phyloP scores from a whole-genome alignment of 2,888 invertebrate species.

The Cylloceria caligata region DNA sequence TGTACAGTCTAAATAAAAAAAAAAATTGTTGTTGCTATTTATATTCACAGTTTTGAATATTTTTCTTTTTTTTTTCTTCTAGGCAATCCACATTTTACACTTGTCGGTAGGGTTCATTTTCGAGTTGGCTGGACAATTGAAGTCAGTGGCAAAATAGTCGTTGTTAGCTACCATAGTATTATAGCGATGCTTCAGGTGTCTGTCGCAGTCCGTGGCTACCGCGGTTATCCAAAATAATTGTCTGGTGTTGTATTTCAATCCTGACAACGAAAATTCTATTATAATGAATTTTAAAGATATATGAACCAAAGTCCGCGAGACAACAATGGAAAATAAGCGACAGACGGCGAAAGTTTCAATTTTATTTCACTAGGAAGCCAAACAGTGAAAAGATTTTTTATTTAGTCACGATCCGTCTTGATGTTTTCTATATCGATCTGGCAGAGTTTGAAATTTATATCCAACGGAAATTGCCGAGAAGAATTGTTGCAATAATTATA shows the following conservation, averaged over 20 bases:
- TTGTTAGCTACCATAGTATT: constrained; percentile 67
- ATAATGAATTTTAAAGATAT: background rate
- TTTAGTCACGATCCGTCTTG: no score
- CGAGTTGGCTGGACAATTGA: constrained; percentile 60
- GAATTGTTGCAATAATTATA: background rate
- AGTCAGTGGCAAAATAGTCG: constrained; percentile 62
- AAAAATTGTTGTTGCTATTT: constrained; percentile 70
- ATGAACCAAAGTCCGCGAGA: background rate
- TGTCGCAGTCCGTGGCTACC: constrained; percentile 65
- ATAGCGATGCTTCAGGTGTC: constrained; percentile 60
- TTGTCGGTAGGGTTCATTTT: constrained; percentile 60
- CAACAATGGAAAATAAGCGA: no score
- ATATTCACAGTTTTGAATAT: constrained; percentile 14
- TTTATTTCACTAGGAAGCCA: no score
- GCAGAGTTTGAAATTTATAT: background rate
- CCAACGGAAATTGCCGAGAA: background rate
- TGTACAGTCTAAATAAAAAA: constrained; percentile 66
- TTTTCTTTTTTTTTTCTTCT: constrained; percentile 16
- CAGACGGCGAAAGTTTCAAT: no score
- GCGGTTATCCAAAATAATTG: constrained; percentile 68
- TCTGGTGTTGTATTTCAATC: constrained; percentile 62
- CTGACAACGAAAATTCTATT: constrained; percentile 42
- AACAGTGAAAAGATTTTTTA: no score
- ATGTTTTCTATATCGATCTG: no score
- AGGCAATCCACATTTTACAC: constrained; percentile 67